Base-by-base conservation (phyloP, 2,888 invertebrate genomes). In the Prenolepis imparis region DNA sequence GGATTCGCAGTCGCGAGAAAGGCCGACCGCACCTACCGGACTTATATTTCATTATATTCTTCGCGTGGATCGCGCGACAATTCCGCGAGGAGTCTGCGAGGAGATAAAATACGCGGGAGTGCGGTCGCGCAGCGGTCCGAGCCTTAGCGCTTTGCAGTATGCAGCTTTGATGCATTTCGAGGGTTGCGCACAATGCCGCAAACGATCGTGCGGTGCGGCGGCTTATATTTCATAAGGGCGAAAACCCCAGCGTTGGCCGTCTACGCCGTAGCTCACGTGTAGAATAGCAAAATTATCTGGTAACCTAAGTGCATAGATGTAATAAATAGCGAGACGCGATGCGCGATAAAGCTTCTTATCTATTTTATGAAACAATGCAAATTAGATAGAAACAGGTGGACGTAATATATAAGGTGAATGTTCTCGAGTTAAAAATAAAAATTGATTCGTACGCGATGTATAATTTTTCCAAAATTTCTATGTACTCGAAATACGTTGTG, bases 211-310 rank as follows among this genome's bases (percentile, higher is more conserved):
- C 72, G 78, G 72, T 70, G 11, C 59, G 59, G 36, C 24, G 32
- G 78, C 44, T 70, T 80, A 61, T 80, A 80, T 80, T 70, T 80
- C 59, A 80, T 80, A 80, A 80, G 48, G 44, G n/a, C 78, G 36
- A 12, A 61, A 61, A 72, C 52, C 55, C 59, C 12, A 12, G 24
- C 12, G 21, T n/a, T 28, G 52, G 61, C 9, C 77, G 63, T 81
- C 73, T 52, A 77, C 32, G 77, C 52, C 77, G 66, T 82, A 74
- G 41, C 36, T 74, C 57, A 59, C 66, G 67, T 39, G 63, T 32
- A 77, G 66, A 67, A 77, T 82, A 77, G 66, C 64, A 32, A 82
- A 77, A 72, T 74, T 80, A 80, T 70, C 78, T 41, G 78, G 77
- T 67, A 82, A 82, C 57, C 36, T 77, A 44, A 77, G 77, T 28